Evolutionary conservation across 1,140 invertebrate species (phyloP).

Genomic region (Augochlora pura): DNA sequence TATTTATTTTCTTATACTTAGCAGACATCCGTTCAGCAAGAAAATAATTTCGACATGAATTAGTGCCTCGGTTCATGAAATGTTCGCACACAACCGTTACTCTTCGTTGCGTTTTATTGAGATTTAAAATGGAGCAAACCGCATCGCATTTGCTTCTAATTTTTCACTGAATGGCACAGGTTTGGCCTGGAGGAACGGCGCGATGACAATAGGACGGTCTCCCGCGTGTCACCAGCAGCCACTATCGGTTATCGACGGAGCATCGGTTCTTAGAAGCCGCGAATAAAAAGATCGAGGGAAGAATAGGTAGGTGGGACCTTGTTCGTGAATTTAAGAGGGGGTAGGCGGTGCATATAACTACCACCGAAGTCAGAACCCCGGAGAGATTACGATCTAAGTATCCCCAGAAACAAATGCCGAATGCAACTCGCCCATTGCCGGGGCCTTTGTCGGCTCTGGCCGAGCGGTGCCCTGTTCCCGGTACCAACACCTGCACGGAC

Average conservation of each 20-base stretch:
- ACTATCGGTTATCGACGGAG: conserved; percentile 19
- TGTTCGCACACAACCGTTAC: no score
- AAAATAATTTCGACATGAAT: no score
- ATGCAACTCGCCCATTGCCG: conserved; percentile 73
- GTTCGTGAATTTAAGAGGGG: conserved; percentile 67
- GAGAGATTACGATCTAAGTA: conserved; percentile 78
- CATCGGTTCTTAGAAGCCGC: conserved; percentile 41
- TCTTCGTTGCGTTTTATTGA: no score
- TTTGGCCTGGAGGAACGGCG: no score
- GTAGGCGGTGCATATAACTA: conserved; percentile 55
- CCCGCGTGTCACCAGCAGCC: neutral
- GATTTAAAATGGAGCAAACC: no score
- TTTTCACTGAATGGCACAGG: no score
- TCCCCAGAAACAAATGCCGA: conserved; percentile 78
- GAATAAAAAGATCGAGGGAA: conserved; percentile 33
- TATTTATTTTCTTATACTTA: no score
- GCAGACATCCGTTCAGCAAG: no score
- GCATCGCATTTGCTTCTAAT: no score
- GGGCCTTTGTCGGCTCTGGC: conserved; percentile 74
- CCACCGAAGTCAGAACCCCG: conserved; percentile 63
- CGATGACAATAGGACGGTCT: neutral
- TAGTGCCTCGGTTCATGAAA: no score
- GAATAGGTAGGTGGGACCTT: conserved; percentile 27
- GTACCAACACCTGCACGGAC: conserved; percentile 74
- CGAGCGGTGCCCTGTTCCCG: conserved; percentile 66